Evolutionary conservation across 2,797 vertebrate species (phyloP), one percentile per base, ranked within the genome.

Genomic region (Graptemys geographica): DNA sequence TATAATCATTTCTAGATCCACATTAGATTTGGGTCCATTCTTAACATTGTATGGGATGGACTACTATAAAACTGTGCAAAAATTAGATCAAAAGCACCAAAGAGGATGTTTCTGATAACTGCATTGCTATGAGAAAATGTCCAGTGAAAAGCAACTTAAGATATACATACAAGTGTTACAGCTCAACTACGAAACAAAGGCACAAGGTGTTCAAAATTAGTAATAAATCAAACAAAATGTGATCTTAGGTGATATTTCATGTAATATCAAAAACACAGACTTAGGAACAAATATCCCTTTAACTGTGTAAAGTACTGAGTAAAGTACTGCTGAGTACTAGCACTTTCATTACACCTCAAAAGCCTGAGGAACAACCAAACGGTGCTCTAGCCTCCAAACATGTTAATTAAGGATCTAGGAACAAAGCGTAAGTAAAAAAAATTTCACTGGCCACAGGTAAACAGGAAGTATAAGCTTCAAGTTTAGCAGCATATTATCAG

Each of bases 391-490:
- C 87, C 96, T 92, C 91, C 94, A 97, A 95, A 96, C 93, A 87
- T 49, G 87, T 95, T 94, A 97, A 98, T 96, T 97, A 96, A 96
- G 86, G 94, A 95, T 94, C 96, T 91, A 94, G 47, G 91, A 94
- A 96, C 92, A 92, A 95, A 97, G 86, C 96, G 81, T 80, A 97
- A 96, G 93, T 27, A 96, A 81, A 96, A 83, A 86, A 97, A 97
- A 95, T 95, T 89, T 94, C 91, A 95, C 97, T 62, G 96, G 88
- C 89, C 91, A 57, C 81, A 97, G 94, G 96, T 95, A 98, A 98
- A 98, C 96, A 97, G 97, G 95, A 98, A 98, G 97, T 92, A 96
- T 94, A 96, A 97, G 92, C 96, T 97, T 97, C 95, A 97, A 96
- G 96, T 97, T 96, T 96, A 97, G 90, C 96, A 95, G 93, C 91